Evolutionary conservation across 2,113 vertebrate species (phyloP), one percentile per base, ranked within the genome.

Genomic region (Tetrax tetrax): DNA sequence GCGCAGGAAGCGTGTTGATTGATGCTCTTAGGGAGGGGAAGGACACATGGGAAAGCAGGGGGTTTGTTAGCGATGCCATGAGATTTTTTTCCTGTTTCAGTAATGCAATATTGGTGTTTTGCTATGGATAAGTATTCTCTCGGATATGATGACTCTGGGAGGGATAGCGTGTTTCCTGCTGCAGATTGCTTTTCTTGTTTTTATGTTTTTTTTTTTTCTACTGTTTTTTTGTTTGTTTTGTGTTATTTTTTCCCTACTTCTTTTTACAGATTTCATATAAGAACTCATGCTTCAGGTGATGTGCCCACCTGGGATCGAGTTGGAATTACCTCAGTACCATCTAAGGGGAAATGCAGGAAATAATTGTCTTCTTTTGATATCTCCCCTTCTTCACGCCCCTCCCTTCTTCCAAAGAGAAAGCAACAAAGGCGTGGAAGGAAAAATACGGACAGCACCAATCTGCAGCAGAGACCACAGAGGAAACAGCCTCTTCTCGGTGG

Each of bases 1-100:
- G 31, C 47, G 81, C 27, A 63, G 37, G 7, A 20, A 37, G 3
- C 7, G 1, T 6, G 1, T 2, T 4, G 65, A 25, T 25, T 21
- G 41, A 19, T 4, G 2, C 24, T 16, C 28, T 5, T 3, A 2
- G 18, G 22, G 38, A 54, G 37, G 33, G 31, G 11, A 60, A 15
- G 35, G n/a, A 7, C 2, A 6, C 1, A 0, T 5, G 21, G 54
- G 43, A 64, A 37, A 64, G 50, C 37, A 16, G 21, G 37, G n/a
- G 10, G 1, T 12, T 22, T n/a, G 38, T 74, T 33, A 29, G 61
- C 56, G 35, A 2, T 4, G 28, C 5, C 7, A 6, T 35, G 19
- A 2, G 4, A 38, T 1, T 4, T 3, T 3, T 85, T 74, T 51
- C 60, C 31, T 48, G 9, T 37, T 37, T 2, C 13, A 28, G 27